Base-by-base conservation (phyloP, 2,113 vertebrate species). In the Hydrolagus affinis region DNA sequence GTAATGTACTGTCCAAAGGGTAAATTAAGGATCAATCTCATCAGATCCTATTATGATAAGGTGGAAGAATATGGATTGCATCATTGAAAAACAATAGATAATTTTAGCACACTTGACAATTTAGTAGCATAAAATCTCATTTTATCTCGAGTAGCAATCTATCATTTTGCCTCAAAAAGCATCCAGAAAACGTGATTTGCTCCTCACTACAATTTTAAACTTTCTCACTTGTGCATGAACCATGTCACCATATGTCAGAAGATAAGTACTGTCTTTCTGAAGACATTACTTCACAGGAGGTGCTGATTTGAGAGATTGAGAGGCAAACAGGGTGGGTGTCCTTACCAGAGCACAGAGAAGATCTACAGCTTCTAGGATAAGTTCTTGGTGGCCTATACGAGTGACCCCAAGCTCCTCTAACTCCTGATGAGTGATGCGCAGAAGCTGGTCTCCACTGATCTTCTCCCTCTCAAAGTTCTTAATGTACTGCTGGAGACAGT, bases 341-440 rank as follows among this genome's bases (percentile, higher is more conserved):
- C 91, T 95, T 93, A 99, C 97, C 96, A 99, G 91, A 87, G 97
- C 97, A 0, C 97, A 99, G 62, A 99, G 94, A 87, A 99, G 90
- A 91, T 99, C 97, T 30, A 99, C 97, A 7, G 97, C 97, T 92
- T 99, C 97, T 89, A 99, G 92, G 85, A 99, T 98, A 86, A 99
- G 95, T 86, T 99, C 97, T 91, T 99, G 97, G 90, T 99, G 97
- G 77, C 97, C 97, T 83, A 99, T 99, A 70, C 97, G 95, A 85
- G 96, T 96, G 66, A 99, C 97, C 23, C 97, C 97, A 86, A 99
- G 94, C 89, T 99, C 97, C 90, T 99, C 97, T 85, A 99, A 93
- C 88, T 99, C 97, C 77, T 96, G 97, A 88, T 99, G 97, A 88
- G 97, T 98, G 87, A 99, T 98, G 71, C 97, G 95, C 71, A 99